phyloP scores from a whole-genome alignment of 2,113 vertebrate species.

The Tringa solitaria region DNA sequence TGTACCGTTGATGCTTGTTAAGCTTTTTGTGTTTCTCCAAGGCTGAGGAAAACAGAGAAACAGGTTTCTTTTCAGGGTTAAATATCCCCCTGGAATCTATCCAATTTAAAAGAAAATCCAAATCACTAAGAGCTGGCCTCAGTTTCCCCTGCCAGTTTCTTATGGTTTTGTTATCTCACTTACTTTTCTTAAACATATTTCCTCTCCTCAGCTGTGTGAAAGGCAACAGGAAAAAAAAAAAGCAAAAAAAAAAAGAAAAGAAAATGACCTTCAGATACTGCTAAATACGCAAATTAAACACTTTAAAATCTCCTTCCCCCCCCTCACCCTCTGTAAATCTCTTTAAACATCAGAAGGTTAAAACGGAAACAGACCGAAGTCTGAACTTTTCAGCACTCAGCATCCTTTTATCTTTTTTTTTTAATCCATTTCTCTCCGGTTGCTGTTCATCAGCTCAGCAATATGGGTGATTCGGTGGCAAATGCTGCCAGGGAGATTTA shows the following conservation, averaged over 20 bases:
- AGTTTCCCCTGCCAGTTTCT: background rate
- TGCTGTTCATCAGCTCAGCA: background rate
- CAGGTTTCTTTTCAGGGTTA: background rate
- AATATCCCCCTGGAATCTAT: background rate
- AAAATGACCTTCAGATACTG: background rate
- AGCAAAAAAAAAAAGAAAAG: background rate
- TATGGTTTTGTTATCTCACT: background rate
- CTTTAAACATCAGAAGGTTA: background rate
- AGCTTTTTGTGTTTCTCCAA: background rate
- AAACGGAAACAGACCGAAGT: background rate
- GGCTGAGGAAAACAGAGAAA: background rate
- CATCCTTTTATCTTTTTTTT: background rate
- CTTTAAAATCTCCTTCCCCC: background rate
- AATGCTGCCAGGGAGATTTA: background rate
- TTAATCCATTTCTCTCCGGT: background rate
- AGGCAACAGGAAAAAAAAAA: background rate
- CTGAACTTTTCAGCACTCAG: background rate
- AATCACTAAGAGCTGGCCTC: background rate
- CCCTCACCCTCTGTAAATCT: background rate
- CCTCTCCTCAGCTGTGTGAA: background rate
- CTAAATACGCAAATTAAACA: background rate
- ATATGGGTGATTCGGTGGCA: background rate
- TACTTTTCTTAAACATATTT: background rate
- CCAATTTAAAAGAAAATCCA: background rate
- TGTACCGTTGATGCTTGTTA: accelerated